Percentiles rank a stretch among this genome's conserved stretches.
These are phyloP conservation scores for Oncorhynchus clarkii DNA, from an alignment of 2,113 vertebrate genomes.

Conservation along the genomic window DNA sequence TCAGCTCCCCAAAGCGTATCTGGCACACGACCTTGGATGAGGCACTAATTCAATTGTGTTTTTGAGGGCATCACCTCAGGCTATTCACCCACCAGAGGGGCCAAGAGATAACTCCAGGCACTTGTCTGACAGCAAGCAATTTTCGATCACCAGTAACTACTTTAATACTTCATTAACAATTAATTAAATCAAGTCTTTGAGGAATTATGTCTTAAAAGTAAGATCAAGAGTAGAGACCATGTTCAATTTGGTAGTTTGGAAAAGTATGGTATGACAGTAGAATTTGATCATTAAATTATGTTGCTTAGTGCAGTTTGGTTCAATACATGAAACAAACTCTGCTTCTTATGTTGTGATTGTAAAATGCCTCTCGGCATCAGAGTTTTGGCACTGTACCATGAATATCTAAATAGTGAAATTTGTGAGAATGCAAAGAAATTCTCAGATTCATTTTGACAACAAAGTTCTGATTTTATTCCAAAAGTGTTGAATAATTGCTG, in stretches of 20 bases:
- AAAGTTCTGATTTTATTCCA: constrained; percentile 61
- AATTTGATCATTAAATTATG: no score
- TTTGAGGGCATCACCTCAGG: constrained; percentile 64
- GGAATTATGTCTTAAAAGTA: constrained; percentile 59
- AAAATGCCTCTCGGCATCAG: no score
- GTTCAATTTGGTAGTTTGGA: no score
- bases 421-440: background rate
- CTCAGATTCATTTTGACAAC: background rate
- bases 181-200: constrained; percentile 72
- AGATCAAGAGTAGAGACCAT: constrained; percentile 18
- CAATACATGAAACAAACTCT: no score
- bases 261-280: no score
- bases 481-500: constrained; percentile 36
- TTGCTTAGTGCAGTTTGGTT: no score
- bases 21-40: constrained; percentile 71
- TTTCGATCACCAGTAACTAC: constrained; percentile 73
- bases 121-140: constrained; percentile 67
- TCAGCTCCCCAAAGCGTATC: constrained; percentile 23
- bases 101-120: constrained; percentile 50
- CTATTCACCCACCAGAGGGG: constrained; percentile 34
- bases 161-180: constrained; percentile 72
- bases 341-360: no score
- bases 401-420: background rate
- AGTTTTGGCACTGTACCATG: no score
- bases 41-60: constrained; percentile 58